phyloP scores from a whole-genome alignment of 2,888 invertebrate species.

The Neuroscelio doddi region DNA sequence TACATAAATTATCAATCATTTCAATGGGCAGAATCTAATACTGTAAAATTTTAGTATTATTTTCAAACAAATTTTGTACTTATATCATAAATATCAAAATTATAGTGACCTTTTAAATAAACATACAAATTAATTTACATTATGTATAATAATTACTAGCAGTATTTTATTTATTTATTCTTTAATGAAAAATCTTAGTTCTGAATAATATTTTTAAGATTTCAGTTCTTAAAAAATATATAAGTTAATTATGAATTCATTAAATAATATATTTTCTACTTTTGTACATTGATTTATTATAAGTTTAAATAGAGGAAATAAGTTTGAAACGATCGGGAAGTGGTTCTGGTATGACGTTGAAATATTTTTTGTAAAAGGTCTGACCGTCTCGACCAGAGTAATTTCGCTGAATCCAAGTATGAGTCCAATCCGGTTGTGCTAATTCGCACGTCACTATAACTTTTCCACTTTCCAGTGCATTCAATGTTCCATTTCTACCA shows the following conservation, averaged over 20 bases:
- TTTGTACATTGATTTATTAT: background rate
- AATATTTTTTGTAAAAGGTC: constrained; percentile 87
- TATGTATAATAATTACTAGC: no score
- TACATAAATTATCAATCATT: constrained; percentile 64
- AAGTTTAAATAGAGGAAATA: constrained; percentile 80
- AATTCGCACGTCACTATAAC: constrained; percentile 89
- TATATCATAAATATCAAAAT: no score
- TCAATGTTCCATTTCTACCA: constrained; percentile 84
- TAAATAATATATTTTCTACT: constrained; percentile 10
- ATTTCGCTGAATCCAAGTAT: constrained; percentile 80
- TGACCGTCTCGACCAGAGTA: constrained; percentile 79
- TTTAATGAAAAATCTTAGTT: no score
- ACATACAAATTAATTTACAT: no score
- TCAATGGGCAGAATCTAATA: constrained; percentile 64
- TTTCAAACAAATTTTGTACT: background rate
- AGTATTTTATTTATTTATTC: no score
- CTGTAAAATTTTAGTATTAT: constrained; percentile 29
- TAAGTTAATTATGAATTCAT: constrained; percentile 28
- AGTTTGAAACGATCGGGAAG: constrained; percentile 87
- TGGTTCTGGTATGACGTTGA: constrained; percentile 85
- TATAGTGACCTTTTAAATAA: no score
- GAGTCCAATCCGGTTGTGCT: constrained; percentile 84
- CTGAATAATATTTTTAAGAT: no score
- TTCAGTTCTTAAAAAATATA: constrained; percentile 15
- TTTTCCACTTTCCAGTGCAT: constrained; percentile 84